These are phyloP conservation scores for Neotoma lepida DNA, from an alignment of 2,113 vertebrate genomes.

Conservation along the genomic window DNA sequence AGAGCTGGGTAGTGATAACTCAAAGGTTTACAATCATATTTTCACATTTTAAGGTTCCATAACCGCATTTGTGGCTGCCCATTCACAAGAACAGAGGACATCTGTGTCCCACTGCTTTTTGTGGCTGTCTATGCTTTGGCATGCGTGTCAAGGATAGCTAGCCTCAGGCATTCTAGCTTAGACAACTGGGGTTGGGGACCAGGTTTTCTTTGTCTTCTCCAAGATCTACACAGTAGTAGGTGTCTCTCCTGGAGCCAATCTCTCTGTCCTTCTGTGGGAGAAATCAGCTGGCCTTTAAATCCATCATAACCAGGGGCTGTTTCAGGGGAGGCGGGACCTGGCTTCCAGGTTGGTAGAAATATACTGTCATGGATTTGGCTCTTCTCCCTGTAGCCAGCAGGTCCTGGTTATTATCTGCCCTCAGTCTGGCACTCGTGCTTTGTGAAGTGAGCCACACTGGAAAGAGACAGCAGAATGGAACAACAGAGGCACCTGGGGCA, in stretches of 20 bases:
- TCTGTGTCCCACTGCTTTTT: background rate
- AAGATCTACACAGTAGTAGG: background rate
- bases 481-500: background rate
- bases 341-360: background rate
- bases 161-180: background rate
- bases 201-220: slow-evolving; percentile 26
- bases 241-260: background rate
- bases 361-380: background rate
- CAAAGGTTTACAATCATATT: background rate
- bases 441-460: background rate
- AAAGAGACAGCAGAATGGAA: background rate
- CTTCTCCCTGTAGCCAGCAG: background rate
- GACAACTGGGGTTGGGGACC: background rate
- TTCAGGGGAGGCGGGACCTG: background rate
- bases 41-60: background rate
- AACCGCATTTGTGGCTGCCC: background rate
- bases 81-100: background rate
- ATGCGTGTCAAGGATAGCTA: background rate
- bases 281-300: background rate
- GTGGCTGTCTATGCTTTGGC: background rate
- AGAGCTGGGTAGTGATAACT: background rate
- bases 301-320: background rate
- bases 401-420: background rate
- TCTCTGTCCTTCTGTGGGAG: background rate
- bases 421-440: background rate